A percentile compares a stretch with the other conserved stretches of the same genome.
Conservation (phyloP, 30 jellyfish, hydroid and myxozoan genomes). For the Morbakka virulenta region DNA sequence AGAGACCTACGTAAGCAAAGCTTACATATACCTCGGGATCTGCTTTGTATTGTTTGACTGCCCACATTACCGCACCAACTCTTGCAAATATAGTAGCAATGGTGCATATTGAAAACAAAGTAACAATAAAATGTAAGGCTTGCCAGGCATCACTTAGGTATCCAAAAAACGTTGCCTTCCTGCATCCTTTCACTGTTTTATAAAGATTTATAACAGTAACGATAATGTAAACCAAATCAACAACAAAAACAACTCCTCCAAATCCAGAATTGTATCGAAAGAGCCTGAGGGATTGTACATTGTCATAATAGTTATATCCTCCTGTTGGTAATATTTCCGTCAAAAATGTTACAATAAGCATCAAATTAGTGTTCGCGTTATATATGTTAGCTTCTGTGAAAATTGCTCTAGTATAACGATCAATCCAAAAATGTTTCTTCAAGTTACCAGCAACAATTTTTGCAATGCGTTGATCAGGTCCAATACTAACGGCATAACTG, state of each 20-base stretch:
- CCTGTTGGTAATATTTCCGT: constrained; percentile 91
- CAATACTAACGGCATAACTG: constrained; percentile 83
- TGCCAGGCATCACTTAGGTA: constrained; percentile 80
- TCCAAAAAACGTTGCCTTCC: constrained; percentile 56
- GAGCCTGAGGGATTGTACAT: constrained; percentile 81
- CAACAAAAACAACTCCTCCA: constrained; percentile 69
- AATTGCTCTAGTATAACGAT: constrained; percentile 86
- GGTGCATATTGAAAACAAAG: constrained; percentile 75
- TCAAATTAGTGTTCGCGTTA: constrained; percentile 86
- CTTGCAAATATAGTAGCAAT: constrained; percentile 79
- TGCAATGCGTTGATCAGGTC: constrained; percentile 79
- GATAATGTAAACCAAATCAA: constrained; percentile 53
- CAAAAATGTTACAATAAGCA: constrained; percentile 79
- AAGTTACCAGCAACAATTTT: constrained; percentile 23
- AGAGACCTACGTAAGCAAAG: constrained; percentile 76
- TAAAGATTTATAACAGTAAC: constrained; percentile 75
- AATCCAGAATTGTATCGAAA: constrained; percentile 89
- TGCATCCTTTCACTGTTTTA: constrained; percentile 65
- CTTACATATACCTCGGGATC: constrained; percentile 94
- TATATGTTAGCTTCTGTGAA: constrained; percentile 74
- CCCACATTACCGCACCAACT: constrained; percentile 84
- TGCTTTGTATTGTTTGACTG: constrained; percentile 62
- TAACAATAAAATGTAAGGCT: constrained; percentile 74
- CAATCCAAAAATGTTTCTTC: constrained; percentile 90
- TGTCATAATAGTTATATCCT: constrained; percentile 74